Percentiles rank a stretch among this genome's conserved stretches.
phyloP scores from a whole-genome alignment of 2,797 vertebrate genomes.

The Pseudochirops corinnae region DNA sequence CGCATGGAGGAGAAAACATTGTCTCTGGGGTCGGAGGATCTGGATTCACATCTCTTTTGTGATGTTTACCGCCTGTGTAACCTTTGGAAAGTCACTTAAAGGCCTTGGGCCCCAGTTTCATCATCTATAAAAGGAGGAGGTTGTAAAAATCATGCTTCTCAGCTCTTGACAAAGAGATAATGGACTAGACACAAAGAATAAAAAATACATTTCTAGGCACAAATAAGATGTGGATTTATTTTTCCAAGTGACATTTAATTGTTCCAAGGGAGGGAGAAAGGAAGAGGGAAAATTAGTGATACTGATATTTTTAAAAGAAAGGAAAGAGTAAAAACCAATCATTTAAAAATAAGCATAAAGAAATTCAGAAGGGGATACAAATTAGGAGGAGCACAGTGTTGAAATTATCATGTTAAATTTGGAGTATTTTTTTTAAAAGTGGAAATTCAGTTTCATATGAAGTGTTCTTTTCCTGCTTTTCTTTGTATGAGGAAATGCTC shows the following conservation, averaged over 20 bases:
- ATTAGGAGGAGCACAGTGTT: background rate
- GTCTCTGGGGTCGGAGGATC: background rate
- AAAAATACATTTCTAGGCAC: background rate
- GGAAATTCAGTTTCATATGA: background rate
- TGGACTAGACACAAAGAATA: background rate
- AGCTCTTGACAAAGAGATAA: background rate
- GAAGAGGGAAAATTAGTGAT: background rate
- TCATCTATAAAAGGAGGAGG: background rate
- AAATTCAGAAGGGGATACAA: background rate
- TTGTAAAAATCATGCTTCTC: background rate
- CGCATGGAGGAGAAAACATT: background rate
- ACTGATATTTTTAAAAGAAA: background rate
- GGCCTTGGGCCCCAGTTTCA: background rate
- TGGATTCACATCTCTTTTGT: background rate
- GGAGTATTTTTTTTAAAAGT: background rate
- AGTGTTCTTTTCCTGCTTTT: background rate
- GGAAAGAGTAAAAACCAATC: background rate
- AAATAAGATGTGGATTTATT: background rate
- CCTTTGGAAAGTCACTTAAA: background rate
- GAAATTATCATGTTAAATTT: background rate
- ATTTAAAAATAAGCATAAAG: background rate
- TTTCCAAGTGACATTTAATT: background rate
- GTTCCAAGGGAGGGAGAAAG: background rate
- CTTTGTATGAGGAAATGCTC: background rate
- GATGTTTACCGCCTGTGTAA: background rate